Evolutionary conservation across 2,113 vertebrate genomes (phyloP).

Genomic region (Prunella himalayana): DNA sequence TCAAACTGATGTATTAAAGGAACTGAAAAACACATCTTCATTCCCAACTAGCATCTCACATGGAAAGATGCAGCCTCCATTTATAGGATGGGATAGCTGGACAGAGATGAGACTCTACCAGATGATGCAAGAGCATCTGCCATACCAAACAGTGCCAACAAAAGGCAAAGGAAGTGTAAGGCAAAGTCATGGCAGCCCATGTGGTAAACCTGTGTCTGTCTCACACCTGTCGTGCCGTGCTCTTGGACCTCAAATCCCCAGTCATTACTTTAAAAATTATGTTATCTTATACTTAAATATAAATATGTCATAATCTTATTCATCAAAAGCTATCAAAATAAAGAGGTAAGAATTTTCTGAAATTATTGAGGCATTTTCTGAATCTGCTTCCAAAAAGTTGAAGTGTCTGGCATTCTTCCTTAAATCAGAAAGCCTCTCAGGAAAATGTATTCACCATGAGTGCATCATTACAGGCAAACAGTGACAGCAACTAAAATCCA

Average conservation of each 20-base stretch:
- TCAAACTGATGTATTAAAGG: neutral
- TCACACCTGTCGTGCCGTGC: neutral
- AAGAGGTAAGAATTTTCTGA: neutral
- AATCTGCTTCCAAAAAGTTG: neutral
- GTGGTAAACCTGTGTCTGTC: neutral
- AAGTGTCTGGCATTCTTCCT: neutral
- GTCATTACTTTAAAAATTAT: neutral
- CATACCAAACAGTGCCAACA: neutral
- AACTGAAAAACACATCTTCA: accelerated
- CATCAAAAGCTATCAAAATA: neutral
- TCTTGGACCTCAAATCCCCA: neutral
- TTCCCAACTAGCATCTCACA: neutral
- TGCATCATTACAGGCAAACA: neutral
- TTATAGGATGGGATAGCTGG: accelerated
- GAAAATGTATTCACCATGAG: neutral
- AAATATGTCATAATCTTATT: neutral
- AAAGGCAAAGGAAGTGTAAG: neutral
- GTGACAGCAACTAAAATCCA: neutral
- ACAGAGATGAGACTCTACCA: neutral
- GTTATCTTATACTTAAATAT: neutral
- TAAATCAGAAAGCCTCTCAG: neutral
- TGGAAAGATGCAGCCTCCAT: neutral
- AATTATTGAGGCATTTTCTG: neutral
- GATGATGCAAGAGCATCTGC: neutral
- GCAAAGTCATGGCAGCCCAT: neutral